These are phyloP conservation scores for Diloba caeruleocephala DNA, from an alignment of 2,888 invertebrate species.

Conservation along the genomic window DNA sequence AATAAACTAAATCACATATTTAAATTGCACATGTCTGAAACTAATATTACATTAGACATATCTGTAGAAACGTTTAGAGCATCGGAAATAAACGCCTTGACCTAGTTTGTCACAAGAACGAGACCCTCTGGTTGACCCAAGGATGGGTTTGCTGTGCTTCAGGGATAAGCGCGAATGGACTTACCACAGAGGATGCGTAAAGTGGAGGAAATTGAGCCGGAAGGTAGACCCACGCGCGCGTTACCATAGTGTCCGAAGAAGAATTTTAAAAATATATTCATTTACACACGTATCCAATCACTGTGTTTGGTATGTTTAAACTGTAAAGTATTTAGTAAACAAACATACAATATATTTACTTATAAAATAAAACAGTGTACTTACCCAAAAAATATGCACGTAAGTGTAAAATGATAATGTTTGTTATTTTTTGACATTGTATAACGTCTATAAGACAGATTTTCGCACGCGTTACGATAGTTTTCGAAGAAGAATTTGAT, in stretches of 20 bases:
- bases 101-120: conserved; percentile 49
- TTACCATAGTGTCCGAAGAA: conserved; percentile 25
- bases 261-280: conserved; percentile 44
- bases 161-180: conserved; percentile 37
- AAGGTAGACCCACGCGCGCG: conserved; percentile 44
- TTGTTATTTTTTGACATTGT: too few species aligned
- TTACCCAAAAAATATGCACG: too few species aligned
- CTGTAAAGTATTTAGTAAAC: too few species aligned
- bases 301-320: conserved; percentile 1
- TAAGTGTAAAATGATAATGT: too few species aligned
- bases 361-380: too few species aligned
- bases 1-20: too few species aligned
- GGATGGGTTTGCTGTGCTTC: conserved; percentile 48
- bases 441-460: too few species aligned
- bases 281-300: conserved; percentile 36
- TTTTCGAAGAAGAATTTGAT: too few species aligned
- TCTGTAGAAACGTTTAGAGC: conserved; percentile 42
- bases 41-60: conserved; percentile 28
- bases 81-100: conserved; percentile 56
- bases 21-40: too few species aligned
- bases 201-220: conserved; percentile 60
- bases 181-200: conserved; percentile 48
- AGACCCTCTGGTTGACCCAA: conserved; percentile 38
- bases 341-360: too few species aligned
- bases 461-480: too few species aligned